These are phyloP conservation scores for Hyalella azteca DNA, from an alignment of 2,888 invertebrate genomes.

Conservation along the genomic window DNA sequence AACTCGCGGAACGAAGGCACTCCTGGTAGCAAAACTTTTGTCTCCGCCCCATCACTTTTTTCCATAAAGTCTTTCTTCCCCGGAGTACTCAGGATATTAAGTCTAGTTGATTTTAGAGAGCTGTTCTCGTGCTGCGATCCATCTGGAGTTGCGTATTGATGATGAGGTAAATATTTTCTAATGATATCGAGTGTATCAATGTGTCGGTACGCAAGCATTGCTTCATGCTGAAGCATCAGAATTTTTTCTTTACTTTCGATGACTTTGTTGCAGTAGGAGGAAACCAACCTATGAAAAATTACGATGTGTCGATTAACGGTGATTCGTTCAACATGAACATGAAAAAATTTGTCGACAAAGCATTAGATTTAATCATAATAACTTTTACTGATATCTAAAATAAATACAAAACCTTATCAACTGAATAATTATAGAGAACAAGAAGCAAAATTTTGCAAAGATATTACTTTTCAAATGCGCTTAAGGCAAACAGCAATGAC, in stretches of 20 bases:
- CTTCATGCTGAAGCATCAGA: neutral
- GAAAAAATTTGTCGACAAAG: neutral
- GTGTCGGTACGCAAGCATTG: neutral
- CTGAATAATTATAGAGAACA: neutral
- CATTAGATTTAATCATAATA: neutral
- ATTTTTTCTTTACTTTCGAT: neutral
- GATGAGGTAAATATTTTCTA: neutral
- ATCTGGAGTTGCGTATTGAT: neutral
- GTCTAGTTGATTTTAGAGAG: neutral
- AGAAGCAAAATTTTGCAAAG: neutral
- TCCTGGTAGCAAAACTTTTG: neutral
- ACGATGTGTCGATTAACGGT: neutral
- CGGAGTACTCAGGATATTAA: neutral
- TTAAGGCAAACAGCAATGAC: too few relatives aligned
- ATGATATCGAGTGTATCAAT: neutral
- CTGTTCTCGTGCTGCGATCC: neutral
- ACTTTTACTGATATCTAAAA: neutral
- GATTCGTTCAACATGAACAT: neutral
- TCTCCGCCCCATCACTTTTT: neutral
- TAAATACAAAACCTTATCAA: neutral
- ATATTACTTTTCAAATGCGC: neutral
- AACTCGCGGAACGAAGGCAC: conserved; percentile 7
- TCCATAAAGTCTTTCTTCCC: neutral
- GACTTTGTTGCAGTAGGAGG: conserved; percentile 11
- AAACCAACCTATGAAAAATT: neutral